Percentiles rank a stretch among this genome's conserved stretches.
These are phyloP conservation scores for Lasaia peninsularis DNA, from an alignment of 1,140 invertebrate species.

Conservation along the genomic window DNA sequence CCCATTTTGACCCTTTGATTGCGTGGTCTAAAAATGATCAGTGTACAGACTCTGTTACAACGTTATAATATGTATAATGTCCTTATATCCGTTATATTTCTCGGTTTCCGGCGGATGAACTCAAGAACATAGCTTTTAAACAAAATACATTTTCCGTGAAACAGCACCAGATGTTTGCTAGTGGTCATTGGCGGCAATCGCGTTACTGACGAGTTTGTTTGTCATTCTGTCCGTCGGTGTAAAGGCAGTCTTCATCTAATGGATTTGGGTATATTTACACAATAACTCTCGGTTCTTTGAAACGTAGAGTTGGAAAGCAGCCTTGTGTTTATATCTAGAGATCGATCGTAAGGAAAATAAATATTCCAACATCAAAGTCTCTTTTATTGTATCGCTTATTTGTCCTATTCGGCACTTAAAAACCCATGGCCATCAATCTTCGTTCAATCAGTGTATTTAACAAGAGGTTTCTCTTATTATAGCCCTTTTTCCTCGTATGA, in stretches of 20 bases:
- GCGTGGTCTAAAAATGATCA: too few relatives aligned
- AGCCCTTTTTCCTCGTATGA: too few relatives aligned
- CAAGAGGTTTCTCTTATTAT: too few relatives aligned
- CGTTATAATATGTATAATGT: not conserved
- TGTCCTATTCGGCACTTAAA: too few relatives aligned
- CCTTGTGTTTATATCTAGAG: conserved; percentile 5
- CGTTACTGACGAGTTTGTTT: conserved; percentile 32
- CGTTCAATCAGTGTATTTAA: too few relatives aligned
- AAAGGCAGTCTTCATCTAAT: conserved; percentile 53
- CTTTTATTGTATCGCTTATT: not conserved
- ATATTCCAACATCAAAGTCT: conserved; percentile 1
- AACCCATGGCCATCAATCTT: not conserved
- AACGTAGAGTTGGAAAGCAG: not conserved
- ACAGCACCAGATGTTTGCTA: conserved; percentile 1
- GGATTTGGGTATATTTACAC: conserved; percentile 47
- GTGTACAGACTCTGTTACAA: not conserved
- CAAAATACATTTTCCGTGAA: not conserved
- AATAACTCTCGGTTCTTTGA: conserved; percentile 32
- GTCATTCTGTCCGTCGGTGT: conserved; percentile 48
- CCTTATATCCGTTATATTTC: not conserved
- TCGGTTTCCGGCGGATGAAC: not conserved
- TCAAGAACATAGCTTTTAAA: not conserved
- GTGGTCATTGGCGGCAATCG: conserved; percentile 6
- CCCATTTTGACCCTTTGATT: too few relatives aligned
- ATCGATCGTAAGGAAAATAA: conserved; percentile 1